These are phyloP conservation scores for Megathymus violae DNA, from an alignment of 1,140 invertebrate genomes.

Conservation along the genomic window DNA sequence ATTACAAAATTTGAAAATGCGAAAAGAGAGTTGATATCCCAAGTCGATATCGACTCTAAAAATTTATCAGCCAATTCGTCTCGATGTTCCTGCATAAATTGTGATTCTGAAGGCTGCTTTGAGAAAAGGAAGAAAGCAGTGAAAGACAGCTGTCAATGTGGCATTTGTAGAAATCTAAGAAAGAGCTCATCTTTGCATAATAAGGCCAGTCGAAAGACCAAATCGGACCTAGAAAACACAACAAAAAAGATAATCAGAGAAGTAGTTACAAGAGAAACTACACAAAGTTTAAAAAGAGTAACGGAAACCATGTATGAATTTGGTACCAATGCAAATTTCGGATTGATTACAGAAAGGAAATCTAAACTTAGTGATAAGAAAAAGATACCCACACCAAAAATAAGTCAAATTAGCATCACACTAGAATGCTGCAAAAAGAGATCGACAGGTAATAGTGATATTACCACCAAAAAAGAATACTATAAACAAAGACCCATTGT, in stretches of 20 bases:
- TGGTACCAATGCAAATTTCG: not conserved
- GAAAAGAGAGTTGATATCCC: conserved; percentile 4
- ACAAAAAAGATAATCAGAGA: conserved; percentile 26
- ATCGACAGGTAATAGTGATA: not conserved
- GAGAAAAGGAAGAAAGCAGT: conserved; percentile 35
- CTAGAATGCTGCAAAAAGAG: not conserved
- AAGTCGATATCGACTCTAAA: conserved; percentile 1
- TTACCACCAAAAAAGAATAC: conserved; percentile 11
- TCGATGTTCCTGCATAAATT: conserved; percentile 52
- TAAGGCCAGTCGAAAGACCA: not conserved
- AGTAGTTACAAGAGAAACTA: conserved; percentile 21
- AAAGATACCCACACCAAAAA: not conserved
- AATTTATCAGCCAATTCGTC: conserved; percentile 16
- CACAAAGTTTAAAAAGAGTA: conserved; percentile 17
- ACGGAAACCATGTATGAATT: conserved; percentile 25
- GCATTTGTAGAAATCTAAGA: conserved; percentile 33
- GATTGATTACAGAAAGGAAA: conserved; percentile 3
- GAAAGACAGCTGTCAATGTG: conserved; percentile 39
- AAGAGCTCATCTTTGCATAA: conserved; percentile 27
- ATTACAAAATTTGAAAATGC: conserved; percentile 2
- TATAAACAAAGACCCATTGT: conserved; percentile 3
- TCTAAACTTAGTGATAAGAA: conserved; percentile 5
- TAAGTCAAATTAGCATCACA: not conserved
- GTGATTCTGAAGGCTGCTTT: conserved; percentile 49
- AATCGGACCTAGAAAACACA: conserved; percentile 10